A percentile compares a stretch with the other conserved stretches of the same genome.
These are phyloP conservation scores for Andrena cerasifolii DNA, from an alignment of 1,140 invertebrate genomes.

Conservation along the genomic window DNA sequence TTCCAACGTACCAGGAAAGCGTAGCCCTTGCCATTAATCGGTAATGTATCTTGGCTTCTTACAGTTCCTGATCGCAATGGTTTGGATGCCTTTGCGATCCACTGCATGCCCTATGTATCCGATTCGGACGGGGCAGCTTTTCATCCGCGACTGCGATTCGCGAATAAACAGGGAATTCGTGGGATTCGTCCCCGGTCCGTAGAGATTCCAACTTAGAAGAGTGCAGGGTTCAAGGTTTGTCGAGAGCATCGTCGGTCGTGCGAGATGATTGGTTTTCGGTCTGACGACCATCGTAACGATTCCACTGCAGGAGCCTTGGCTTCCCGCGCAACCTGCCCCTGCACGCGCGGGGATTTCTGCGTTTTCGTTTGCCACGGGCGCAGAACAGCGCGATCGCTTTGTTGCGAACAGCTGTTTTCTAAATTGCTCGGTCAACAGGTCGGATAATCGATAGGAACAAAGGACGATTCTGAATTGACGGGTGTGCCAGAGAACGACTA, in stretches of 20 bases:
- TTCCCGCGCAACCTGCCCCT: conserved; percentile 26
- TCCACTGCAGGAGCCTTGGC: not conserved
- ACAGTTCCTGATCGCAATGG: not conserved
- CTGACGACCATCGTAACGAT: conserved; percentile 53
- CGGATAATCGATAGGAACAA: not conserved
- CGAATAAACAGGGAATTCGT: conserved; percentile 3
- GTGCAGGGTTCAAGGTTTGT: conserved; percentile 61
- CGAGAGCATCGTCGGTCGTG: conserved; percentile 50
- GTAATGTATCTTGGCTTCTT: not conserved
- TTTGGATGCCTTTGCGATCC: not conserved
- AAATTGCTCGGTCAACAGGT: not conserved
- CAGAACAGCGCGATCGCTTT: not conserved
- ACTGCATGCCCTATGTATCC: not conserved
- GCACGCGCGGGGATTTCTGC: conserved; percentile 28
- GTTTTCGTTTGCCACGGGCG: not conserved
- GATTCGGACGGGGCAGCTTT: conserved; percentile 3
- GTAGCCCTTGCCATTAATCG: not conserved
- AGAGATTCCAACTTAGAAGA: conserved; percentile 44
- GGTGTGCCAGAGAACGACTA: not conserved
- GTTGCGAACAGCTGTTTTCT: not conserved
- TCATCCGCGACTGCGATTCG: conserved; percentile 18
- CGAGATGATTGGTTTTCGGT: conserved; percentile 65
- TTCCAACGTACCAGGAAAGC: too few relatives aligned
- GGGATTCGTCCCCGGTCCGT: conserved; percentile 8
- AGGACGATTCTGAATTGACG: not conserved